Conservation (phyloP, 2,113 vertebrate genomes). For the Aramus guarauna region DNA sequence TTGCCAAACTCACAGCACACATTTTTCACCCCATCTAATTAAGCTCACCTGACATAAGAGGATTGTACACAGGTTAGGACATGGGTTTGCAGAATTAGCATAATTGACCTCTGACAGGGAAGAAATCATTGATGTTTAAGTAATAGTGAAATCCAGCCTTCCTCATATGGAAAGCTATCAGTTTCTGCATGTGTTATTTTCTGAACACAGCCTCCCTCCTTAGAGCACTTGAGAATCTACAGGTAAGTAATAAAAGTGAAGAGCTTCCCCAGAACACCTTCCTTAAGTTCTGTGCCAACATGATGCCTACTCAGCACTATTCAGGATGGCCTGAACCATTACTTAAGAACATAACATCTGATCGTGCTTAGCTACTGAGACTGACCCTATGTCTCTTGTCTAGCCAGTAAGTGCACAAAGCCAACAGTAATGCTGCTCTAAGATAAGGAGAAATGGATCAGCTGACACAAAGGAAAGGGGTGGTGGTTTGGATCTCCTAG, state of each 20-base stretch:
- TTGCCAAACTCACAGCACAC: neutral
- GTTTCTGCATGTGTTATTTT: neutral
- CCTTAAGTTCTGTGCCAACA: neutral
- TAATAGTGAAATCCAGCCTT: neutral
- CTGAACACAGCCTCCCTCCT: neutral
- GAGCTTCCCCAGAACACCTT: neutral
- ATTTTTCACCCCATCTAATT: neutral
- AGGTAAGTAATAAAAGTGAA: neutral
- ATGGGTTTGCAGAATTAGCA: neutral
- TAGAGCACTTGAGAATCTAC: neutral
- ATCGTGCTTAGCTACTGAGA: neutral
- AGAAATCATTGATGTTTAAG: neutral
- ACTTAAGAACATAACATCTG: neutral
- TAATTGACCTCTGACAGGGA: neutral
- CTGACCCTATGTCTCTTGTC: neutral
- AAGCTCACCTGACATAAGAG: neutral
- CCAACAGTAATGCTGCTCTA: neutral
- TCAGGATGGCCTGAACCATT: neutral
- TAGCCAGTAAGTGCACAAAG: neutral
- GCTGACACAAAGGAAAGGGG: neutral
- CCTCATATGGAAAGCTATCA: neutral
- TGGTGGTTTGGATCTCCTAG: neutral
- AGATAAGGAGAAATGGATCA: neutral
- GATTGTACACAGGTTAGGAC: neutral
- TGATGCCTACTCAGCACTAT: neutral